Conservation (phyloP, 2,113 vertebrate species). For the Todiramphus chloris region DNA sequence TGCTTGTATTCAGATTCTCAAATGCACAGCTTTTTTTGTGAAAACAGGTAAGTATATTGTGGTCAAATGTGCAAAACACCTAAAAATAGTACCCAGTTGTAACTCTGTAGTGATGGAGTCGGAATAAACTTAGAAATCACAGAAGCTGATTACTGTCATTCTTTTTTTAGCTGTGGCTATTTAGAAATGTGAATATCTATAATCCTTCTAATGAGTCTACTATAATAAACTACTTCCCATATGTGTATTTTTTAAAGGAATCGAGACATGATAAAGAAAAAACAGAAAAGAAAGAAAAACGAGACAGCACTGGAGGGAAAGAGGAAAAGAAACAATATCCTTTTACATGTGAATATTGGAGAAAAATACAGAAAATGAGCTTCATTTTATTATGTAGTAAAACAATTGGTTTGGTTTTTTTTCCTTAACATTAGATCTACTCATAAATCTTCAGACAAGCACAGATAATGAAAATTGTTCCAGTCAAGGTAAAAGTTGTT, state of each 20-base stretch:
- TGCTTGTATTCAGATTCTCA: not conserved
- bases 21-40: not conserved
- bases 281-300: slow-evolving; percentile 92
- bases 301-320: slow-evolving; percentile 86
- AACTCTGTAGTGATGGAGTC: not conserved
- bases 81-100: not conserved
- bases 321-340: slow-evolving; percentile 98
- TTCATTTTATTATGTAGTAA: not conserved
- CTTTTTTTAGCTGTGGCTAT: not conserved
- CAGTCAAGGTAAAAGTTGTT: slow-evolving; percentile 70
- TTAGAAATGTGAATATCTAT: not conserved
- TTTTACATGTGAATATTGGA: slow-evolving; percentile 56
- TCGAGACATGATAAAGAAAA: slow-evolving; percentile 94
- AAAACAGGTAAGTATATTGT: not conserved
- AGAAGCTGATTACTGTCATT: not conserved
- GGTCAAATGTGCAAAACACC: not conserved
- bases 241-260: slow-evolving; percentile 69
- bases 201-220: not conserved
- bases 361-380: not conserved
- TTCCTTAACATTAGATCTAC: slow-evolving; percentile 81
- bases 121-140: not conserved
- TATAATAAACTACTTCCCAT: not conserved
- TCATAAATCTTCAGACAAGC: slow-evolving; percentile 94
- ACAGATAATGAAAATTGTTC: slow-evolving; percentile 86
- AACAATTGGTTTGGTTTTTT: not conserved